Conservation (phyloP, 2,888 invertebrate genomes). For the Tiliacea aurago region DNA sequence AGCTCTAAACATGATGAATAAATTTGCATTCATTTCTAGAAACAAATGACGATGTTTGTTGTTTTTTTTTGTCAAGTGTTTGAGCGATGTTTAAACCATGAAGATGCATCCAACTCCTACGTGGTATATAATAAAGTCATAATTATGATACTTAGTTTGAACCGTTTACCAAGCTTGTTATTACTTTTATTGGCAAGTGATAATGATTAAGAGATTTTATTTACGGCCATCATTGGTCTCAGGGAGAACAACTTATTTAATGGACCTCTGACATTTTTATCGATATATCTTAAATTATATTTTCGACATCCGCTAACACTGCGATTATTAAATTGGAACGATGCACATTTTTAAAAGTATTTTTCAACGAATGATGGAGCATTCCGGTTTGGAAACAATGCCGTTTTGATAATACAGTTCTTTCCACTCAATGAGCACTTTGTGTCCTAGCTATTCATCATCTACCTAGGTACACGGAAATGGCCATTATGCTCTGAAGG, state of each 20-base stretch:
- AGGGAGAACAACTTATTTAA: conserved; percentile 32
- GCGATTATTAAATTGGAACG: conserved; percentile 7
- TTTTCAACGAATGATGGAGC: conserved; percentile 9
- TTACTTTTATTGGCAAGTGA: neutral
- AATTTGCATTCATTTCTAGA: neutral
- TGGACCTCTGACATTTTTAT: conserved; percentile 23
- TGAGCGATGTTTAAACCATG: neutral
- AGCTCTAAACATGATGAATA: neutral
- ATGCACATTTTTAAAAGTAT: conserved; percentile 1
- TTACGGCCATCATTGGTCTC: neutral
- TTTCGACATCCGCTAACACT: conserved; percentile 37
- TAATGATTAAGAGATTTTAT: conserved; percentile 1
- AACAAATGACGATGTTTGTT: neutral
- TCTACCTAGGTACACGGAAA: conserved; percentile 43
- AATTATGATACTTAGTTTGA: neutral
- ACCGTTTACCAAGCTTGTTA: neutral
- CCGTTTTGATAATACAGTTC: conserved; percentile 26
- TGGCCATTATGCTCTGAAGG: conserved; percentile 36
- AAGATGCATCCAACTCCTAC: neutral
- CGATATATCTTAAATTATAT: conserved; percentile 23
- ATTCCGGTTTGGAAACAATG: conserved; percentile 47
- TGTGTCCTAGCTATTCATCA: conserved; percentile 49
- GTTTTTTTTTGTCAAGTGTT: neutral
- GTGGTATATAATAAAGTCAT: neutral
- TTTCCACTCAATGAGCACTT: conserved; percentile 56